Evolutionary conservation across 2,888 invertebrate genomes (phyloP), one percentile per base, ranked within the genome.

Genomic region (Xanthorhoe spadicearia): DNA sequence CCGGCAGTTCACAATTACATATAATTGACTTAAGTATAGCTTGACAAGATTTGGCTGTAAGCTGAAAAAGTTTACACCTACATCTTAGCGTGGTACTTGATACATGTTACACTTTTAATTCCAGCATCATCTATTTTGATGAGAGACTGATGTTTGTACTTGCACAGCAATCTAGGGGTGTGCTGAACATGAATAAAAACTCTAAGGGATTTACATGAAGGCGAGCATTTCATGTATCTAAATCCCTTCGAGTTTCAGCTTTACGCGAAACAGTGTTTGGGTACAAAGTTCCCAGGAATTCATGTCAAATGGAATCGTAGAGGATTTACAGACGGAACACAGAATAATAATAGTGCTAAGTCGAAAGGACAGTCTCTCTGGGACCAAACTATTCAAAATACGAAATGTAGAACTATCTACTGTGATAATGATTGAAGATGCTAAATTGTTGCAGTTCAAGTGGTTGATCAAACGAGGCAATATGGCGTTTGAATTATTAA

Each of bases 241-340:
- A 53, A 53, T 60, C 52, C 52, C 52, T 43, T 38, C 13, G 52
- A 59, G 17, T 23, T 38, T 59, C 23, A 51, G 58, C 51, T 51
- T 51, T 59, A 23, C 51, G 19, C 23, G 23, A 52, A 28, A 53
- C 52, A 46, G 60, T 43, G 46, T 60, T 51, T 19, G 19, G 35
- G 18, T n/a, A 48, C 57, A 49, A 35, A 17, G 17, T 57, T 18
- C 8, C n/a, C 7, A 32, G 35, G 48, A 50, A 19, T 50, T 38
- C 32, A 9, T 18, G 58, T 38, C 9, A 38, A 51, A 50, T 38
- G 6, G 50, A 59, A 35, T 58, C 10, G 56, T 58, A 49, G 49
- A 57, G 23, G 15, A 48, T 23, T 46, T 46, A 23, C 55, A 35
- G 55, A 19, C 43, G 19, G 38, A 38, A 13, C 38, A 18, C 38